These are phyloP conservation scores for Heteractis magnifica DNA, from an alignment of 92 coral and sea anemone genomes.

Conservation along the genomic window DNA sequence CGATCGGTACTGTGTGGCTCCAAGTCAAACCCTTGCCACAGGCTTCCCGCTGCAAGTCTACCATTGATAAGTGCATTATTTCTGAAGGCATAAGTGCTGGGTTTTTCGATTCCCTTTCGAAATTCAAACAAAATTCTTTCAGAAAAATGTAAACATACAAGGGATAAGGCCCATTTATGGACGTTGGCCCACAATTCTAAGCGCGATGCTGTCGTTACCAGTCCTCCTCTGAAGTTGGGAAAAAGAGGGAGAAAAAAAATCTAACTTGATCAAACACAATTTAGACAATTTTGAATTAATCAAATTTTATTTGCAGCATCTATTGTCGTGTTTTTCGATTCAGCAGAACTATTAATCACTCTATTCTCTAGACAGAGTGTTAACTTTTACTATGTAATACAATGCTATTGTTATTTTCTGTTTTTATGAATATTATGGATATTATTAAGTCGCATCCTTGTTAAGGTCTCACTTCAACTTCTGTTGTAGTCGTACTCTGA, in stretches of 20 bases:
- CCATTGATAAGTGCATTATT: too few species aligned
- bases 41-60: too few species aligned
- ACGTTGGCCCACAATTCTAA: too few species aligned
- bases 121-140: too few species aligned
- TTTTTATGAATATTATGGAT: constrained; percentile 3
- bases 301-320: not conserved
- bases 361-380: not conserved
- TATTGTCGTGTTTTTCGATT: not conserved
- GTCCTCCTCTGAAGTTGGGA: not conserved
- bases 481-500: constrained; percentile 43
- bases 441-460: constrained; percentile 19
- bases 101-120: too few species aligned
- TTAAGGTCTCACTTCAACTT: constrained; percentile 19
- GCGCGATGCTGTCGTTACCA: too few species aligned
- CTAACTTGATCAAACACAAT: not conserved
- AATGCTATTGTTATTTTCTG: not conserved
- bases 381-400: not conserved
- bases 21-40: too few species aligned
- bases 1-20: too few species aligned
- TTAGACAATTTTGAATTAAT: not conserved
- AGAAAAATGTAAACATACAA: too few species aligned
- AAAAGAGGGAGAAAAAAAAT: not conserved
- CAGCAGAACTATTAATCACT: not conserved
- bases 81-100: too few species aligned
- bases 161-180: too few species aligned